Evolutionary conservation across 1,140 invertebrate species (phyloP), one percentile per base, ranked within the genome.

Genomic region (Triops longicaudatus): DNA sequence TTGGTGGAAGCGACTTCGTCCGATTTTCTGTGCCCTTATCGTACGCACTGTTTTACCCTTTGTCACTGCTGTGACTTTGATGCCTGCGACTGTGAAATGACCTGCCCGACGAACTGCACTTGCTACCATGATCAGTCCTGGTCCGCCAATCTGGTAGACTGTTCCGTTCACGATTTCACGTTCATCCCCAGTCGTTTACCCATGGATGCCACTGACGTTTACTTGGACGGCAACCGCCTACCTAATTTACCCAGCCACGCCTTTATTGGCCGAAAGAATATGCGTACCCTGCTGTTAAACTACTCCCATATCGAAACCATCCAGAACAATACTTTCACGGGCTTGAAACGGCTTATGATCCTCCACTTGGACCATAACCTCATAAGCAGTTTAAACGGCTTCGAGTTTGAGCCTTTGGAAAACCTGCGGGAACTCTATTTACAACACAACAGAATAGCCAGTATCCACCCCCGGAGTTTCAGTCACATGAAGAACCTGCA

Each of bases 1-100:
- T 81, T 86, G n/a, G 81, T 94, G 72, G 91, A 95, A 84, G 92
- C 92, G 9, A 89, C 91, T 43, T 89, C 93, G 73, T 91, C 92
- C 81, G 92, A 96, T 82, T 96, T 96, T 84, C 87, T 97, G 42
- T 97, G 95, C 85, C 92, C 93, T 82, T 97, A 97, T 82, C 91
- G 94, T 44, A 90, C 91, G 72, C 94, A 96, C 80, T 97, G 95
- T 84, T 95, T 95, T 82, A 90, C 93, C 0, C 83, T 94, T 72
- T 97, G 95, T 83, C 92, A 96, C 80, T 97, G 95, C 84, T 97
- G 95, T 83, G 94, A 97, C 82, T 97, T 94, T 81, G 93, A 95
- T 83, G 94, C 94, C 27, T 97, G 95, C 83, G 86, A 97, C 83
- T 97, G 94, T 86, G 93, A 96, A 87, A 96, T 97, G 94, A 95